These are phyloP conservation scores for Epinotia nisella DNA, from an alignment of 2,888 invertebrate species.

Conservation along the genomic window DNA sequence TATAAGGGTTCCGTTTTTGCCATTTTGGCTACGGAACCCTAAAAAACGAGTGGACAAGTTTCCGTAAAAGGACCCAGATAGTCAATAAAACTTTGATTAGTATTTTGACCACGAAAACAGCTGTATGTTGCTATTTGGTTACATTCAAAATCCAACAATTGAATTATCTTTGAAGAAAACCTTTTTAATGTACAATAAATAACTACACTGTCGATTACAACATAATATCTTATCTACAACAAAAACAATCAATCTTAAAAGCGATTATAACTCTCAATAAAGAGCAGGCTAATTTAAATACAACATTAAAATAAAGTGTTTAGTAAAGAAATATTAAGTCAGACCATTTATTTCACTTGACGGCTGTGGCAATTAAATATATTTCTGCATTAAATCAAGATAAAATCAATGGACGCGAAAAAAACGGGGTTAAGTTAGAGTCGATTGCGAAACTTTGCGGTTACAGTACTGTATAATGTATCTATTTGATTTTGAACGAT, in stretches of 20 bases:
- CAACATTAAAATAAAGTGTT: slow-evolving; percentile 33
- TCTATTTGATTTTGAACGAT: background rate
- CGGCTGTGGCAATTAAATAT: slow-evolving; percentile 38
- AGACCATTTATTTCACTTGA: slow-evolving; percentile 31
- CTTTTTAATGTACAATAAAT: background rate
- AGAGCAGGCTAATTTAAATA: slow-evolving; percentile 34
- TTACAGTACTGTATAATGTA: background rate
- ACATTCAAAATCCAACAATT: background rate
- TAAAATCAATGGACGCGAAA: slow-evolving; percentile 34
- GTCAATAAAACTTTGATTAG: too few relatives aligned
- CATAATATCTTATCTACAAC: slow-evolving; percentile 15
- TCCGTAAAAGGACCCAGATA: too few relatives aligned
- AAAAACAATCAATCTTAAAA: slow-evolving; percentile 21
- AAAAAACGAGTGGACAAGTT: too few relatives aligned
- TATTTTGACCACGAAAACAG: too few relatives aligned
- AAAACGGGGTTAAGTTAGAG: slow-evolving; percentile 26
- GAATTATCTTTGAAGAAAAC: background rate
- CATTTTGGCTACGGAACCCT: too few relatives aligned
- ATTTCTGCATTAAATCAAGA: slow-evolving; percentile 42
- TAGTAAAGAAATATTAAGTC: slow-evolving; percentile 36
- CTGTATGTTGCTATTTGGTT: too few relatives aligned
- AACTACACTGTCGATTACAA: slow-evolving; percentile 2
- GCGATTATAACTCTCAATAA: slow-evolving; percentile 13
- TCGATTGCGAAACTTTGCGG: slow-evolving; percentile 7
- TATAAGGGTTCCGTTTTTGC: too few relatives aligned